Conservation (phyloP, 2,888 invertebrate species). For the Eupithecia subfuscata region DNA sequence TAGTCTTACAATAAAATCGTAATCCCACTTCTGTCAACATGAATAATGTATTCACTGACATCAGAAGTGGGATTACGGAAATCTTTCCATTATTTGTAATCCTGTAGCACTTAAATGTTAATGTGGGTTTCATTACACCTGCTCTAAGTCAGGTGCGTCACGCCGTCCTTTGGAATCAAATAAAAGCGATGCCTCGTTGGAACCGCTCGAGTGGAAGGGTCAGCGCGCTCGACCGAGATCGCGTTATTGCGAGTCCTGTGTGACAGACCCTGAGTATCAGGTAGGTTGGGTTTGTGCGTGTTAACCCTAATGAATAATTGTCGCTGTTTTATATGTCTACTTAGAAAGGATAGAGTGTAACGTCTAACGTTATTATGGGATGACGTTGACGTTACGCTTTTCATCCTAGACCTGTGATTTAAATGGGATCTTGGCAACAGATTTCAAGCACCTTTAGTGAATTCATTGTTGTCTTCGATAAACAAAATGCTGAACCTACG, state of each 20-base stretch:
- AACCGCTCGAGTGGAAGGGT: conserved; percentile 27
- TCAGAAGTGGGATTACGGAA: conserved; percentile 21
- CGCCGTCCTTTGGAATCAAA: conserved; percentile 26
- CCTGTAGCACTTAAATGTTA: conserved; percentile 28
- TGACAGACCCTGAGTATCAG: not conserved
- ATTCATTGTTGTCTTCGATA: no score
- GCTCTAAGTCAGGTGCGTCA: conserved; percentile 24
- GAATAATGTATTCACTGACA: conserved; percentile 11
- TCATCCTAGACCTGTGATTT: no score
- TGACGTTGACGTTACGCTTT: not conserved
- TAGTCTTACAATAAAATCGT: not conserved
- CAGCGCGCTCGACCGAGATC: conserved; percentile 20
- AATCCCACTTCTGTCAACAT: conserved; percentile 12
- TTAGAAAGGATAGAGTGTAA: not conserved
- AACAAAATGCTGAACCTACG: not conserved
- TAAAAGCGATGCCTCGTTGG: conserved; percentile 28
- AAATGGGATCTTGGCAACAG: not conserved
- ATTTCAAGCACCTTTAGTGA: no score
- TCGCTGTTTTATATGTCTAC: not conserved
- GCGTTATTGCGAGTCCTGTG: conserved; percentile 14
- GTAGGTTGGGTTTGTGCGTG: not conserved
- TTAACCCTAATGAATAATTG: conserved; percentile 8
- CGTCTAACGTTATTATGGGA: not conserved
- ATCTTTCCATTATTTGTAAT: conserved; percentile 24
- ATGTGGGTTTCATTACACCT: conserved; percentile 38